These are phyloP conservation scores for Callospermophilus lateralis DNA, from an alignment of 2,113 vertebrate species.

Conservation along the genomic window DNA sequence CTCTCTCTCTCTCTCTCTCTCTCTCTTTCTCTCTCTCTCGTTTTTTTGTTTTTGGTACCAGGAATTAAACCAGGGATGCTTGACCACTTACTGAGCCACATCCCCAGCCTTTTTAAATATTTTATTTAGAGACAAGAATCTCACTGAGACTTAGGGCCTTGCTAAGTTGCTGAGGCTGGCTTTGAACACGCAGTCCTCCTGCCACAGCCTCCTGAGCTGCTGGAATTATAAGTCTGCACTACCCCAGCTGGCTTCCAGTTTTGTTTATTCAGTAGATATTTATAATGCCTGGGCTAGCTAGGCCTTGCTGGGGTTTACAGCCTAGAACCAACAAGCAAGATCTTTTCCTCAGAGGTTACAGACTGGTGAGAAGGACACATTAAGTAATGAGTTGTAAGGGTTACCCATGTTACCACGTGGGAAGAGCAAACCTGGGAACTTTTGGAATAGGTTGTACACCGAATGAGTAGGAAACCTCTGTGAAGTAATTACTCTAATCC, in stretches of 20 bases:
- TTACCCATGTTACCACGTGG: neutral
- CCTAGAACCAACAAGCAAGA: neutral
- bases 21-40: too few relatives aligned
- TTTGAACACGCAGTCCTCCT: too few relatives aligned
- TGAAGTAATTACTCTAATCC: neutral
- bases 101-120: too few relatives aligned
- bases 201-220: too few relatives aligned
- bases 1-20: too few relatives aligned
- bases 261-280: neutral
- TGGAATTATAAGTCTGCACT: too few relatives aligned
- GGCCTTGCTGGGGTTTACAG: constrained; percentile 7
- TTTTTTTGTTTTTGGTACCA: too few relatives aligned
- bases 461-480: neutral
- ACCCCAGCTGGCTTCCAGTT: neutral
- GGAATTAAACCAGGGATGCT: too few relatives aligned
- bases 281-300: neutral
- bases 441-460: neutral
- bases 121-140: too few relatives aligned
- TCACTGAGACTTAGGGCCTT: too few relatives aligned
- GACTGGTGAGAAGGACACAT: neutral
- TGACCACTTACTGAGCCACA: too few relatives aligned
- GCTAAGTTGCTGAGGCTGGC: too few relatives aligned
- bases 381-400: neutral
- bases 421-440: neutral
- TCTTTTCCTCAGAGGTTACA: neutral